phyloP scores from a whole-genome alignment of 37 sponge, comb jelly and placozoan species.

The Beroe forskalii region DNA sequence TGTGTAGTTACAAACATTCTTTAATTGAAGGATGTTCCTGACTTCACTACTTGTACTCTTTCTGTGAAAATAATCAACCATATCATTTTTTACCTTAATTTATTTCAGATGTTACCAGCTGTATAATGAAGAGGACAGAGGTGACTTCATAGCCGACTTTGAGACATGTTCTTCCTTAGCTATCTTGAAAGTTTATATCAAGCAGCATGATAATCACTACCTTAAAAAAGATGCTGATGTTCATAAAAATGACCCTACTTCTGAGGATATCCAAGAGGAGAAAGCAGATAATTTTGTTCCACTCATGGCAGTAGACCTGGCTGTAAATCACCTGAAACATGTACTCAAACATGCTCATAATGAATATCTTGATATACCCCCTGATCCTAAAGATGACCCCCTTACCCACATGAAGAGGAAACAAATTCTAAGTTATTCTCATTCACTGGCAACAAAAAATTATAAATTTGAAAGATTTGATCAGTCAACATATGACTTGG shows the following conservation, averaged over 20 bases:
- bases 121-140: slow-evolving; percentile 76
- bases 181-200: neutral
- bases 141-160: slow-evolving; percentile 76
- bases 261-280: neutral
- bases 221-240: neutral
- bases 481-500: neutral
- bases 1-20: too few species aligned
- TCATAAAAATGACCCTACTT: neutral
- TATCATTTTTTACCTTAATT: too few species aligned
- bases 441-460: slow-evolving; percentile 8
- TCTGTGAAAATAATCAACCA: neutral
- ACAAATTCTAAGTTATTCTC: neutral
- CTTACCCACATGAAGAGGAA: slow-evolving; percentile 20
- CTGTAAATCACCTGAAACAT: slow-evolving; percentile 40
- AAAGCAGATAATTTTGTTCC: neutral
- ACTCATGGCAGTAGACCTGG: neutral
- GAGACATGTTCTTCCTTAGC: slow-evolving; percentile 35
- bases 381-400: neutral
- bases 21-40: too few species aligned
- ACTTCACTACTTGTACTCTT: too few species aligned
- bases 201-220: neutral
- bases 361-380: slow-evolving; percentile 44
- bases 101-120: slow-evolving; percentile 81
- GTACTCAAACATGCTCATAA: neutral
- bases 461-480: neutral